phyloP scores from a whole-genome alignment of 2,888 invertebrate species.

The Drosophila pegasa region DNA sequence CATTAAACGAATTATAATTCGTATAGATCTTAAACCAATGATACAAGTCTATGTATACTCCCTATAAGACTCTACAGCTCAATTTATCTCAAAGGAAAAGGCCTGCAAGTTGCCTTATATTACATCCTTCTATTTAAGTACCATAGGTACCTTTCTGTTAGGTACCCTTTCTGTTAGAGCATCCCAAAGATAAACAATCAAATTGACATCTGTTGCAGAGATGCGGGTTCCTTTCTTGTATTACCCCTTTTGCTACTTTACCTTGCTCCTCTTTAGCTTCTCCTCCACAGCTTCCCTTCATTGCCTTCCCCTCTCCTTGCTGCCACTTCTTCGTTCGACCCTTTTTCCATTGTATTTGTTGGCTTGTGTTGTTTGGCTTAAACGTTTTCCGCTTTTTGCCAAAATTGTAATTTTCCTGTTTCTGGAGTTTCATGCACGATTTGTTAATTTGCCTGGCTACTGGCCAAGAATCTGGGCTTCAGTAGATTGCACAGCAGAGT shows the following conservation, averaged over 20 bases:
- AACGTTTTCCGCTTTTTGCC: slow-evolving; percentile 43
- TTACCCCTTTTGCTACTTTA: not conserved
- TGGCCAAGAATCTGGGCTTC: slow-evolving; percentile 53
- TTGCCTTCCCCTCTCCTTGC: not conserved
- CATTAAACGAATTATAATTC: too few species aligned
- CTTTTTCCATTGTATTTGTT: slow-evolving; percentile 16
- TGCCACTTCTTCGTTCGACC: not conserved
- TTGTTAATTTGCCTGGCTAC: slow-evolving; percentile 71
- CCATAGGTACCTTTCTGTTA: not conserved
- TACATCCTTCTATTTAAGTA: not conserved
- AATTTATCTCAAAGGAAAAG: too few species aligned
- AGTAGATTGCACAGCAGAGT: slow-evolving; percentile 29
- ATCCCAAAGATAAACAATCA: slow-evolving; percentile 20
- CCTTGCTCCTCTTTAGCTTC: not conserved
- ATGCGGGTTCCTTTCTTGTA: slow-evolving; percentile 27
- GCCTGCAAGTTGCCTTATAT: not conserved
- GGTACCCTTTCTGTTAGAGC: not conserved
- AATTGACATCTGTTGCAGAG: slow-evolving; percentile 52
- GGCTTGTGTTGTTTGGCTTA: slow-evolving; percentile 26
- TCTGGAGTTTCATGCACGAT: slow-evolving; percentile 62
- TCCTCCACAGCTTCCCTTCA: not conserved
- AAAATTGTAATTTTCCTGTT: slow-evolving; percentile 74
- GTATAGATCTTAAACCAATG: too few species aligned
- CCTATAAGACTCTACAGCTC: not conserved
- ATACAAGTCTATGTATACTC: not conserved